Evolutionary conservation across 23 tunicate species (phyloP).

Genomic region (Clavelina lepadiformis): DNA sequence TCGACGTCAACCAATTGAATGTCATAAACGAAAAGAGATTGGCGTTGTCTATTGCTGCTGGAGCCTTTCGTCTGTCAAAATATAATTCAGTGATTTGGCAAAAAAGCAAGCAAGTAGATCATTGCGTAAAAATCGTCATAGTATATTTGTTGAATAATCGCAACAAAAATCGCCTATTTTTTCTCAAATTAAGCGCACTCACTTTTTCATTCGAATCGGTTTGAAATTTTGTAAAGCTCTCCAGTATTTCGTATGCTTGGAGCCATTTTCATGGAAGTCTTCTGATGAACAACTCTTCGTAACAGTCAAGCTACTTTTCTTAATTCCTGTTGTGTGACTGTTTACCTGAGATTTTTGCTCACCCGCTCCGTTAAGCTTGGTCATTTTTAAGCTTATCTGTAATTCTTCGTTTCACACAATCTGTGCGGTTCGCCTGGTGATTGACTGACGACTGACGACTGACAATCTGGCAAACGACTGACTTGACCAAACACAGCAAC

Average conservation of each 20-base stretch:
- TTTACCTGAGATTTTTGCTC: no score
- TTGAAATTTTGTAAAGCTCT: conserved; percentile 65
- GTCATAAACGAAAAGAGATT: conserved; percentile 57
- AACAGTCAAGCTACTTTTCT: no score
- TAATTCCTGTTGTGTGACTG: no score
- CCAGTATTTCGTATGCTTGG: conserved; percentile 78
- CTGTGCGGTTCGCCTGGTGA: no score
- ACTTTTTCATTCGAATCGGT: conserved; percentile 58
- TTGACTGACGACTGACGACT: no score
- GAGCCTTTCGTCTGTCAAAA: conserved; percentile 45
- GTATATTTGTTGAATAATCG: neutral
- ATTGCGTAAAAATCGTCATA: neutral
- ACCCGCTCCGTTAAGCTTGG: no score
- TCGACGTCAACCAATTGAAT: conserved; percentile 58
- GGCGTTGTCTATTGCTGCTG: conserved; percentile 83
- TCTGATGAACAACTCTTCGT: no score
- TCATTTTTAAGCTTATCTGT: no score
- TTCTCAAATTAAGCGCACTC: conserved; percentile 10
- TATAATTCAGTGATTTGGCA: neutral
- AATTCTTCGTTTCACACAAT: no score
- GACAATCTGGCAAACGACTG: no score
- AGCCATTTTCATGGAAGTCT: conserved; percentile 49
- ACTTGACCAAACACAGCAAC: no score
- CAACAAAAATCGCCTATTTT: neutral
- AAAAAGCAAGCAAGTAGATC: neutral